These are phyloP conservation scores for Heliconius sara DNA, from an alignment of 2,888 invertebrate species.

Conservation along the genomic window DNA sequence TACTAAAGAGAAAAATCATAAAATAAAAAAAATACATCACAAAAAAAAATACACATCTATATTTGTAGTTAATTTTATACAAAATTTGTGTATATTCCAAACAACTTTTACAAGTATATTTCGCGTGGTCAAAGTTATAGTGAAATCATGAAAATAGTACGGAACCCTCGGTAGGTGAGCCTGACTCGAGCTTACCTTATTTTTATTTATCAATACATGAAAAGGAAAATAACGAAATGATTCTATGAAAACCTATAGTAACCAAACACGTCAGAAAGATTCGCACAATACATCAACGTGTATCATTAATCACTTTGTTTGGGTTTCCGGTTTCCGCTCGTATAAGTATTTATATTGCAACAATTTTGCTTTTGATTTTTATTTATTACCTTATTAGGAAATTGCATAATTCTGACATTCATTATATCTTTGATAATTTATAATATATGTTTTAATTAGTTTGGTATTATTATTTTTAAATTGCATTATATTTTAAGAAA, in stretches of 20 bases:
- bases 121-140: too few relatives aligned
- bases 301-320: slow-evolving; percentile 31
- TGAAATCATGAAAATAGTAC: background rate
- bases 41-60: too few relatives aligned
- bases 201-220: background rate
- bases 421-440: background rate
- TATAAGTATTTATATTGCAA: slow-evolving; percentile 27
- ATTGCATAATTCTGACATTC: slow-evolving; percentile 2
- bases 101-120: too few relatives aligned
- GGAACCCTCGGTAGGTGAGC: background rate
- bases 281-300: slow-evolving; percentile 25
- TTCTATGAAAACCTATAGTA: background rate
- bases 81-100: too few relatives aligned
- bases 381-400: slow-evolving; percentile 1
- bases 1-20: too few relatives aligned
- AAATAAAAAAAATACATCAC: too few relatives aligned
- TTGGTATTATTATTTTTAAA: background rate
- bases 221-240: background rate
- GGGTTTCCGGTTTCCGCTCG: slow-evolving; percentile 34
- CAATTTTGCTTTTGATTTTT: slow-evolving; percentile 23
- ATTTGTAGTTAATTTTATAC: too few relatives aligned
- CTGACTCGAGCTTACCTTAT: too few relatives aligned
- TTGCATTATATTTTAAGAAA: background rate
- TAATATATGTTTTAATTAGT: background rate
- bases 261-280: slow-evolving; percentile 1